Evolutionary conservation across 2,888 invertebrate genomes (phyloP).

Genomic region (Nowickia ferox): DNA sequence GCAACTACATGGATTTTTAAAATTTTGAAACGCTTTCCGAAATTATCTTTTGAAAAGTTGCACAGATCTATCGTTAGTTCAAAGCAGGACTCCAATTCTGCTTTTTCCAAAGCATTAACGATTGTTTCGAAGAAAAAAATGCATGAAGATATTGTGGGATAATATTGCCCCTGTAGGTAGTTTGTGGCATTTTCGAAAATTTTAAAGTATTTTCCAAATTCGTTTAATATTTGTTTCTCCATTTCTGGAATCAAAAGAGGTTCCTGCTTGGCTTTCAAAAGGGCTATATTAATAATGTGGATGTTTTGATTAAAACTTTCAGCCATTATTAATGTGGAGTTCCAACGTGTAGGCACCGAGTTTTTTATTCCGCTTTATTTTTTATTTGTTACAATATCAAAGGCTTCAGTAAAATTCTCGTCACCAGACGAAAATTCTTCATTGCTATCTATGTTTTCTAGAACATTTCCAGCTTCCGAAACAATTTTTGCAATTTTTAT

Average conservation of each 20-base stretch:
- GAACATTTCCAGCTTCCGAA: not conserved
- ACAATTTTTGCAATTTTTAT: not conserved
- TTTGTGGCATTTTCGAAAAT: conserved; percentile 13
- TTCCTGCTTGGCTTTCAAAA: conserved; percentile 18
- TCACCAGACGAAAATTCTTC: not conserved
- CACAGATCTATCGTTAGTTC: conserved; percentile 8
- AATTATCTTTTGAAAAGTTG: conserved; percentile 7
- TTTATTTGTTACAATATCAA: no score
- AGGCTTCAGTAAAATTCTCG: not conserved
- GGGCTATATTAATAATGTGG: conserved; percentile 6
- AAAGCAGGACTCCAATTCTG: conserved; percentile 21
- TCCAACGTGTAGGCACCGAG: not conserved
- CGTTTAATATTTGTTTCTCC: conserved; percentile 35
- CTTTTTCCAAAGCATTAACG: not conserved
- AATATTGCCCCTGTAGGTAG: conserved; percentile 4
- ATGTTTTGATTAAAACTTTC: not conserved
- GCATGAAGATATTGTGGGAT: conserved; percentile 21
- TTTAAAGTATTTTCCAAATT: conserved; percentile 13
- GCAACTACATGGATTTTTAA: conserved; percentile 1
- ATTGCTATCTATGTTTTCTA: not conserved
- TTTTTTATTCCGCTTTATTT: not conserved
- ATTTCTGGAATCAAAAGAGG: conserved; percentile 6
- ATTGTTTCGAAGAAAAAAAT: conserved; percentile 23
- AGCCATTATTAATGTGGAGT: not conserved
- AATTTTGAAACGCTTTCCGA: conserved; percentile 17